phyloP scores from a whole-genome alignment of 2,797 vertebrate genomes.

The Megaceryle alcyon region DNA sequence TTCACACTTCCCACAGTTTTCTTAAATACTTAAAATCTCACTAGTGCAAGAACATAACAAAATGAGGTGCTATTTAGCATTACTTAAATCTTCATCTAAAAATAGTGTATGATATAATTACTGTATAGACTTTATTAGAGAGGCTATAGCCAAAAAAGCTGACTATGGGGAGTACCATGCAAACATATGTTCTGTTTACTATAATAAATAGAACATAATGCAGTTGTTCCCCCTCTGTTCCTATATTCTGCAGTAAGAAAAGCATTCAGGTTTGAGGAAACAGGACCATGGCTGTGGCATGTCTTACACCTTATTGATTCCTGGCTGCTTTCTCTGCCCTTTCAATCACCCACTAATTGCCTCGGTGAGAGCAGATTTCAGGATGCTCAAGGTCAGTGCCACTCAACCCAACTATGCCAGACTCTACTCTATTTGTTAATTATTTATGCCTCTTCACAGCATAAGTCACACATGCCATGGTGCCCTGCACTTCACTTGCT shows the following conservation, averaged over 20 bases:
- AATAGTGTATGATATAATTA: not conserved
- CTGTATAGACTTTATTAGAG: not conserved
- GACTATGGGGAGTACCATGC: not conserved
- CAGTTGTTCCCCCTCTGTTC: not conserved
- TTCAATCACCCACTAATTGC: not conserved
- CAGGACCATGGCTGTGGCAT: not conserved
- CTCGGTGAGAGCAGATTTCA: not conserved
- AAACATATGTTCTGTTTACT: not conserved
- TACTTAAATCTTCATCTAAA: not conserved
- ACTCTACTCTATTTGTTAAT: not conserved
- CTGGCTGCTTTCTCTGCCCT: not conserved
- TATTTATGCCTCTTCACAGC: not conserved
- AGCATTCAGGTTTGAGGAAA: not conserved
- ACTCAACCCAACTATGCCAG: not conserved
- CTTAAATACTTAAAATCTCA: constrained; percentile 18
- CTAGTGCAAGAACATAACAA: not conserved
- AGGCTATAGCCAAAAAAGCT: not conserved
- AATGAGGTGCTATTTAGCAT: not conserved
- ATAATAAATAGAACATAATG: not conserved
- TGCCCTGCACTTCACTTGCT: not conserved
- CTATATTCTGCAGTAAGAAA: not conserved
- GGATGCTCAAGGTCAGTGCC: not conserved
- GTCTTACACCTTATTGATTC: not conserved
- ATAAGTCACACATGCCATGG: not conserved
- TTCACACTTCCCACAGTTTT: constrained; percentile 30